Base-by-base conservation (phyloP, 2,888 invertebrate genomes). In the Cerastis rubricosa region DNA sequence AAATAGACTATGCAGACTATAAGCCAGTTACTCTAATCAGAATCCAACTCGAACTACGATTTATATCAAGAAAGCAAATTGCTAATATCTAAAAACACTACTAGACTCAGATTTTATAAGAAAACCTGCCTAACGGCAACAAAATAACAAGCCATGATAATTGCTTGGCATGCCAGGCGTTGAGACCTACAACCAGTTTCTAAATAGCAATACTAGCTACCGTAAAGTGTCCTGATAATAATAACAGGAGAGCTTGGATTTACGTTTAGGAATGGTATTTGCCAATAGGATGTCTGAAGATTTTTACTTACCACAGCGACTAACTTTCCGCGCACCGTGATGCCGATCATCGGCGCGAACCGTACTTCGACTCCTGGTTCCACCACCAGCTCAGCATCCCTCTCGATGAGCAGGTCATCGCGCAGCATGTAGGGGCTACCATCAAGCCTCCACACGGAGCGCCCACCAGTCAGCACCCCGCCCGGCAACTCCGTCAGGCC, bases 311-410 rank as follows among this genome's bases (percentile, higher is more conserved):
- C 99, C 97, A 98, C 97, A 74, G 99, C 99, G 78, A 98, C 97
- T 49, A 99, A 97, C 86, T 98, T 97, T 88, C 99, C 99, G 90
- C 98, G 97, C 66, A 99, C 98, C 47, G 99, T 99, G 91, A 99
- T 98, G 83, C 99, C 99, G 89, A 98, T 98, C 96, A 99, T 99
- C 5, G 99, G 98, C 9, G 98, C 98, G 94, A 99, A 99, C 88
- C 98, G 97, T 74, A 99, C 96, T 90, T 98, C 98, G 0, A 99
- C 99, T 45, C 99, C 99, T 22, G 99, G 98, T 92, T 99, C 99
- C 78, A 99, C 97, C 74, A 98, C 97, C 89, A 99, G 96, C 90
- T 98, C 98, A 0, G 98, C 99, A 82, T 98, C 98, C 85, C 97
- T 97, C 89, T 98, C 98, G 71, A 99, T 97, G 88, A 98, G 97